These are phyloP conservation scores for Zaprionus inermis DNA, from an alignment of 1,140 invertebrate genomes.

Conservation along the genomic window DNA sequence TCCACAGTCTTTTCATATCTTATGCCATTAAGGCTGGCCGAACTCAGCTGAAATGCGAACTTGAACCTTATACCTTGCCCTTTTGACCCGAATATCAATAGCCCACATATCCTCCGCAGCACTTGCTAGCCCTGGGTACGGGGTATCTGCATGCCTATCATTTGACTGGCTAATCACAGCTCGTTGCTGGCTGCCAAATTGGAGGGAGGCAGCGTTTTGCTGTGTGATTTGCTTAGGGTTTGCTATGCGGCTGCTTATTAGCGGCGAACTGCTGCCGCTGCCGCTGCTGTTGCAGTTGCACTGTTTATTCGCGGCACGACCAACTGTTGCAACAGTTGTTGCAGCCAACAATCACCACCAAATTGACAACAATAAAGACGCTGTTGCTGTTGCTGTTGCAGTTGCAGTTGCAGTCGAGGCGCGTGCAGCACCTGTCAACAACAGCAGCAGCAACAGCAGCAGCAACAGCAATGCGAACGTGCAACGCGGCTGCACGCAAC, in stretches of 20 bases:
- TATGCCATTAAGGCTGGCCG: not conserved
- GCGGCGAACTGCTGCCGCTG: not conserved
- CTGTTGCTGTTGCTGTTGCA: conserved; percentile 25
- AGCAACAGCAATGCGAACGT: conserved; percentile 7
- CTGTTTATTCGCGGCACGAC: conserved; percentile 16
- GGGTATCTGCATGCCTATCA: not conserved
- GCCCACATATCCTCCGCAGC: too few species aligned
- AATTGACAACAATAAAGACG: conserved; percentile 74
- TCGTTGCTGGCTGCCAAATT: not conserved
- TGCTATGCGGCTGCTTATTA: conserved; percentile 1
- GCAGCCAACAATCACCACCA: conserved; percentile 65
- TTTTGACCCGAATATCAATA: too few species aligned
- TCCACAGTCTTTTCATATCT: not conserved
- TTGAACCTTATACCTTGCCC: too few species aligned
- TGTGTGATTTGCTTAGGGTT: not conserved
- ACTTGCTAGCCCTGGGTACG: too few species aligned
- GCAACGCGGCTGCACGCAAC: conserved; percentile 32
- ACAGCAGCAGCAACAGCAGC: conserved; percentile 6
- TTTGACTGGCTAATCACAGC: not conserved
- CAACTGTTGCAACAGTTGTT: conserved; percentile 11
- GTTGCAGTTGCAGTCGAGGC: conserved; percentile 37
- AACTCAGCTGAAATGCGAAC: not conserved
- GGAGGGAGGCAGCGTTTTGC: not conserved
- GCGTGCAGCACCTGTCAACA: conserved; percentile 66
- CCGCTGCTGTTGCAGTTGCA: not conserved